phyloP scores from a whole-genome alignment of 1,140 invertebrate species.

The Tetragnatha versicolor region DNA sequence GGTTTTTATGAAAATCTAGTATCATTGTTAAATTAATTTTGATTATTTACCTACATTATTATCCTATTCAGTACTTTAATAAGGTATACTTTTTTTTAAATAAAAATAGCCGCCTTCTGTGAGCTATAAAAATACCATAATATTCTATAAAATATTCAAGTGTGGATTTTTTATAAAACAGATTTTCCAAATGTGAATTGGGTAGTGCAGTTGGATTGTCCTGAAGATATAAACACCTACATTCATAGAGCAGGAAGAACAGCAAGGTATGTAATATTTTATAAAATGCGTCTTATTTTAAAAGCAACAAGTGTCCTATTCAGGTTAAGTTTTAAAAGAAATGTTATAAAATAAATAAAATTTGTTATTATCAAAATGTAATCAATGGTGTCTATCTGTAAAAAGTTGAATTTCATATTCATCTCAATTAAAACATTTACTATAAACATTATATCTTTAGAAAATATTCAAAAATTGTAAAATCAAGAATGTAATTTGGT shows the following conservation, averaged over 20 bases:
- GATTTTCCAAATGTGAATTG: conserved; percentile 97
- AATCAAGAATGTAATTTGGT: no score
- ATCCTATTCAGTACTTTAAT: no score
- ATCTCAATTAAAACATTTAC: not conserved
- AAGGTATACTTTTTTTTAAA: no score
- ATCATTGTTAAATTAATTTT: no score
- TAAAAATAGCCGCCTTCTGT: no score
- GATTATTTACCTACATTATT: no score
- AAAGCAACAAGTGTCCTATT: not conserved
- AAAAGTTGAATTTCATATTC: no score
- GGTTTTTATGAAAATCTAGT: conserved; percentile 35
- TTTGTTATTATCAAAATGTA: no score
- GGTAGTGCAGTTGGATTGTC: conserved; percentile 98
- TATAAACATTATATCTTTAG: no score
- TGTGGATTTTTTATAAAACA: conserved; percentile 55
- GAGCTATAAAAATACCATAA: no score
- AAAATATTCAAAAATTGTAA: no score
- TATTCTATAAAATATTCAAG: conserved; percentile 21
- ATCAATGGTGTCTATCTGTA: no score
- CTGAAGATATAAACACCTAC: conserved; percentile 93
- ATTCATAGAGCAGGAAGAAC: conserved; percentile 97
- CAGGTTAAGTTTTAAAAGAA: not conserved
- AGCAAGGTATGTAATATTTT: conserved; percentile 69
- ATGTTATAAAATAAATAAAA: not conserved
- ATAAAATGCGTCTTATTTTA: not conserved